Conservation (phyloP, 2,797 vertebrate genomes). For the Spea hammondii region DNA sequence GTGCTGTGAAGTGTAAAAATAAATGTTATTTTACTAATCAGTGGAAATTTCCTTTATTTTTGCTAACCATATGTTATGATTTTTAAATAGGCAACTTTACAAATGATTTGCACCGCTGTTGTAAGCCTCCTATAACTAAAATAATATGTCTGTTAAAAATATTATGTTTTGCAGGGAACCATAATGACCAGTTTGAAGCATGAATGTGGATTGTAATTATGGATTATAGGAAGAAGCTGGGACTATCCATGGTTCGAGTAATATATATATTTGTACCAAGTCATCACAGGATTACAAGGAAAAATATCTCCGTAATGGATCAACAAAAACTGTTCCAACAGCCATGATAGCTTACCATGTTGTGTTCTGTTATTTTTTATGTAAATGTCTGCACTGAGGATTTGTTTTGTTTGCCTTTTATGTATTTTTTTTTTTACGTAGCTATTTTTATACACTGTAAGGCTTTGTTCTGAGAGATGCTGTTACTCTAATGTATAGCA, state of each 20-base stretch:
- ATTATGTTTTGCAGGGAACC: slow-evolving; percentile 63
- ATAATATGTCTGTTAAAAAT: too few relatives aligned
- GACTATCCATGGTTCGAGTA: slow-evolving; percentile 75
- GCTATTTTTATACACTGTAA: slow-evolving; percentile 86
- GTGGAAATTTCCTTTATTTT: too few relatives aligned
- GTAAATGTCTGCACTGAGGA: slow-evolving; percentile 83
- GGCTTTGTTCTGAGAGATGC: slow-evolving; percentile 80
- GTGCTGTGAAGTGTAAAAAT: too few relatives aligned
- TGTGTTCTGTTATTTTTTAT: slow-evolving; percentile 73
- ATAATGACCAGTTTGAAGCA: slow-evolving; percentile 75
- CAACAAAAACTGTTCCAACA: slow-evolving; percentile 67
- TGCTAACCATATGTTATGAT: too few relatives aligned
- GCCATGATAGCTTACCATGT: slow-evolving; percentile 76
- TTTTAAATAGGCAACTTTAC: too few relatives aligned
- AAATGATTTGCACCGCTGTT: too few relatives aligned
- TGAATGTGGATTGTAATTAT: slow-evolving; percentile 79
- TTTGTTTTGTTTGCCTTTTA: slow-evolving; percentile 78
- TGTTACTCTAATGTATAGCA: slow-evolving; percentile 75
- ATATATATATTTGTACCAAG: slow-evolving; percentile 71
- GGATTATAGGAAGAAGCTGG: slow-evolving; percentile 74
- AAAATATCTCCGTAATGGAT: slow-evolving; percentile 68
- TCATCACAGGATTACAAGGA: slow-evolving; percentile 72
- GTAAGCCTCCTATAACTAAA: too few relatives aligned
- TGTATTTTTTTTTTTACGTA: slow-evolving; percentile 83
- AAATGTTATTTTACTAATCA: too few relatives aligned